These are phyloP conservation scores for Phyllopteryx taeniolatus DNA, from an alignment of 2,113 vertebrate species.

Conservation along the genomic window DNA sequence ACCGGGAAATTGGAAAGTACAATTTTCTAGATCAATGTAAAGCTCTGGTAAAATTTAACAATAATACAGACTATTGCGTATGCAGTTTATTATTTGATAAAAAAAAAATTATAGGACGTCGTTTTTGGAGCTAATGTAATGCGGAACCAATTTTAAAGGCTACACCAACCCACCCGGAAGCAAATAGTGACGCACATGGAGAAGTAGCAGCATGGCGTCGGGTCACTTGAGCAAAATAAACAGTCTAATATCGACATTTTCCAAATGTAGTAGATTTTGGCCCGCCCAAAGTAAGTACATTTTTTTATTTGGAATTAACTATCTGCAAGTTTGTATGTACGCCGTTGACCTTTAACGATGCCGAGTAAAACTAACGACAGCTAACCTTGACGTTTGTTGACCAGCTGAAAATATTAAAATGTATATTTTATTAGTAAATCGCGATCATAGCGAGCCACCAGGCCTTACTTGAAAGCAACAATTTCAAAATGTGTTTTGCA, in stretches of 20 bases:
- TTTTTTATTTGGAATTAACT: not conserved
- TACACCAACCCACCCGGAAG: not conserved
- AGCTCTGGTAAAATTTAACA: too few relatives aligned
- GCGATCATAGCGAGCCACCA: not conserved
- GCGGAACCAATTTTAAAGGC: not conserved
- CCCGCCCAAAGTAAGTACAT: constrained; percentile 43
- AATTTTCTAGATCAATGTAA: too few relatives aligned
- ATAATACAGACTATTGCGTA: too few relatives aligned
- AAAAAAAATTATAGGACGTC: too few relatives aligned
- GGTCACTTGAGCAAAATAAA: constrained; percentile 50
- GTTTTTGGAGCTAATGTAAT: constrained; percentile 10
- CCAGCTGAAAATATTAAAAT: not conserved
- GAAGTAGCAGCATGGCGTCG: constrained; percentile 58
- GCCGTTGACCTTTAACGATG: too few relatives aligned
- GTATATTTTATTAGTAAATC: not conserved
- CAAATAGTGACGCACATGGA: not conserved
- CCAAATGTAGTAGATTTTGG: not conserved
- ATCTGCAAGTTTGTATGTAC: not conserved
- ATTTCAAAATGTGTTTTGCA: constrained; percentile 13
- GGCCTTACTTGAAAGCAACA: not conserved
- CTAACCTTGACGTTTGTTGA: not conserved
- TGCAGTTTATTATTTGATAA: too few relatives aligned
- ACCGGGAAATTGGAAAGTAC: too few relatives aligned
- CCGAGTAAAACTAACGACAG: not conserved
- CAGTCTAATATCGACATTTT: constrained; percentile 32